Evolutionary conservation across 2,113 vertebrate genomes (phyloP), one percentile per base, ranked within the genome.

Genomic region (Apteryx mantelli): DNA sequence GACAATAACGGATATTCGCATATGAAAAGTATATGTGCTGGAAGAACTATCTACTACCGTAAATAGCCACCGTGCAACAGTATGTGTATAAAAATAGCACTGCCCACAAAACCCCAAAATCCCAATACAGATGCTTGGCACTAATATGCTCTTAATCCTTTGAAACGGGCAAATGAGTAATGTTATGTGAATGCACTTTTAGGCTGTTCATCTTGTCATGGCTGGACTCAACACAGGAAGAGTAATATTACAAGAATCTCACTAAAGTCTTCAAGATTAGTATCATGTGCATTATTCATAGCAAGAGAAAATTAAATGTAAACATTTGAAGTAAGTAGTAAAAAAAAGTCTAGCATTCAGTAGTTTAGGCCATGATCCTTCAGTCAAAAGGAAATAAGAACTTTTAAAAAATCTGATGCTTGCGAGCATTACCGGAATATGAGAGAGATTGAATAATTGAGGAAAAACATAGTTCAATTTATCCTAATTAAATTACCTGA

Each of bases 291-390:
- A 84, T 90, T 90, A 81, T 88, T 91, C 61, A 30, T 36, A 86
- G 52, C 26, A 88, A 74, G 64, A 88, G n/a, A 86, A 96, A 96
- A 95, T 90, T 56, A 89, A 91, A 91, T 88, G 68, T 64, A 96
- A 95, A 93, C 75, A 77, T 93, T 90, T 95, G 46, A 76, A 73
- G 73, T 65, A 73, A 96, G 73, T 55, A 93, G 90, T 30, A 93
- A 91, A 93, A 68, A 44, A 81, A 69, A 60, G 18, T 38, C 42
- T 50, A 90, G 25, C n/a, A 73, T 90, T 86, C 88, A 90, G 65
- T 79, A 94, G 38, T 86, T 93, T 95, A 81, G 85, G 85, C 91
- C 73, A 50, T 69, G 85, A 93, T 90, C 52, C 48, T 46, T 78
- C 46, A 90, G 46, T 77, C 46, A 71, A 60, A 93, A 68, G 46